These are phyloP conservation scores for Syngnathus floridae DNA, from an alignment of 2,113 vertebrate species.

Conservation along the genomic window DNA sequence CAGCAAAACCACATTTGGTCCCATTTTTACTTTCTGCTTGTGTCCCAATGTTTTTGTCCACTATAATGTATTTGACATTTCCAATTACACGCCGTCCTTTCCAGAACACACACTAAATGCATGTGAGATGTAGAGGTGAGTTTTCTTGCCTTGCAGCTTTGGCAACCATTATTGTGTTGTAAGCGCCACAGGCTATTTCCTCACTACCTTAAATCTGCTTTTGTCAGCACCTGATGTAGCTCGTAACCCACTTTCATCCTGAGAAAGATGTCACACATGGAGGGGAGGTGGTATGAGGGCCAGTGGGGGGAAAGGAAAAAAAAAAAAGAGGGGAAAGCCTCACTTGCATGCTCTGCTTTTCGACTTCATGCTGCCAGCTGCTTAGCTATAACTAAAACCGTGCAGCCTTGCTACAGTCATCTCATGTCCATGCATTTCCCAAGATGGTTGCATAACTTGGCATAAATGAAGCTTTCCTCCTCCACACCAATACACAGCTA, in stretches of 20 bases:
- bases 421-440: constrained; percentile 55
- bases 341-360: constrained; percentile 25
- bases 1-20: not conserved
- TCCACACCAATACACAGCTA: constrained; percentile 54
- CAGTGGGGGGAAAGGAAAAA: not conserved
- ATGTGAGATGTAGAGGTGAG: constrained; percentile 50
- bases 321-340: constrained; percentile 40
- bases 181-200: constrained; percentile 51
- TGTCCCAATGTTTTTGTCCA: not conserved
- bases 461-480: constrained; percentile 65
- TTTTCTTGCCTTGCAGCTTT: constrained; percentile 42
- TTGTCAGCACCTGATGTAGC: constrained; percentile 54
- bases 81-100: constrained; percentile 22
- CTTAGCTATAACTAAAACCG: constrained; percentile 30
- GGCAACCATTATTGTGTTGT: constrained; percentile 46
- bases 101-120: constrained; percentile 31
- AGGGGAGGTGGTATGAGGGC: constrained; percentile 17
- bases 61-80: constrained; percentile 1
- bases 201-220: constrained; percentile 31
- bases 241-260: constrained; percentile 22
- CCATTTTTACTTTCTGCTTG: not conserved
- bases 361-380: constrained; percentile 30
- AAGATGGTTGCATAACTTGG: constrained; percentile 68
- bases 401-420: constrained; percentile 44
- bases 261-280: constrained; percentile 33